Conservation (phyloP, 2,888 invertebrate genomes). For the Scaeva pyrastri region DNA sequence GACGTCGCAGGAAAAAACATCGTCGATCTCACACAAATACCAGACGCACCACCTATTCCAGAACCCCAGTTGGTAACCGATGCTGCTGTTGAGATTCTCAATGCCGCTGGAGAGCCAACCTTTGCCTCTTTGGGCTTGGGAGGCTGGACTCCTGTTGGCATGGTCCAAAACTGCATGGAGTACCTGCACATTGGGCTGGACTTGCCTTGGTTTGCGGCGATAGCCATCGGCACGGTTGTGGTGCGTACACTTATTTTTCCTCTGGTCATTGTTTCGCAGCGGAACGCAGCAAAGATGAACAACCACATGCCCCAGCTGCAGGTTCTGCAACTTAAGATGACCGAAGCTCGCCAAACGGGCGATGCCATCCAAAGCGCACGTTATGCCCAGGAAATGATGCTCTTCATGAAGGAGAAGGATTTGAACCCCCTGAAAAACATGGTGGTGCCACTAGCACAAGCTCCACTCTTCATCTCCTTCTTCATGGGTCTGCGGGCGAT, state of each 20-base stretch:
- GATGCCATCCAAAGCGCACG: slow-evolving; percentile 91
- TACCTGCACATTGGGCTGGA: slow-evolving; percentile 91
- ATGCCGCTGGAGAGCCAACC: slow-evolving; percentile 88
- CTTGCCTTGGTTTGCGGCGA: slow-evolving; percentile 97
- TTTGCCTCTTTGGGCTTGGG: slow-evolving; percentile 93
- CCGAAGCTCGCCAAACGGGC: slow-evolving; percentile 93
- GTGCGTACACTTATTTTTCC: slow-evolving; percentile 93
- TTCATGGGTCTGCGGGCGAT: slow-evolving; percentile 94
- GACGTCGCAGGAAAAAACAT: slow-evolving; percentile 75
- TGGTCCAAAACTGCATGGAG: slow-evolving; percentile 92
- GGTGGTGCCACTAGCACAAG: slow-evolving; percentile 91
- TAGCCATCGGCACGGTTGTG: slow-evolving; percentile 91
- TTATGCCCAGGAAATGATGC: slow-evolving; percentile 90
- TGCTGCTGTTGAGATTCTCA: slow-evolving; percentile 68
- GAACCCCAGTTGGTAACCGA: slow-evolving; percentile 51
- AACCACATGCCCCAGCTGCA: slow-evolving; percentile 95
- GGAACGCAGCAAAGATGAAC: slow-evolving; percentile 91
- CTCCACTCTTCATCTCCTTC: slow-evolving; percentile 96
- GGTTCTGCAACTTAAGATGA: slow-evolving; percentile 91
- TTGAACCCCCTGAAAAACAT: slow-evolving; percentile 92
- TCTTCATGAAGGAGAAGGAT: slow-evolving; percentile 92
- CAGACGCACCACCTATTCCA: slow-evolving; percentile 80
- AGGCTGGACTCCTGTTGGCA: slow-evolving; percentile 92
- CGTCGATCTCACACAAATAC: slow-evolving; percentile 79
- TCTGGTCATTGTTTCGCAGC: slow-evolving; percentile 92